Evolutionary conservation across 2,113 vertebrate species (phyloP), one percentile per base, ranked within the genome.

Genomic region (Neoarius graeffei): DNA sequence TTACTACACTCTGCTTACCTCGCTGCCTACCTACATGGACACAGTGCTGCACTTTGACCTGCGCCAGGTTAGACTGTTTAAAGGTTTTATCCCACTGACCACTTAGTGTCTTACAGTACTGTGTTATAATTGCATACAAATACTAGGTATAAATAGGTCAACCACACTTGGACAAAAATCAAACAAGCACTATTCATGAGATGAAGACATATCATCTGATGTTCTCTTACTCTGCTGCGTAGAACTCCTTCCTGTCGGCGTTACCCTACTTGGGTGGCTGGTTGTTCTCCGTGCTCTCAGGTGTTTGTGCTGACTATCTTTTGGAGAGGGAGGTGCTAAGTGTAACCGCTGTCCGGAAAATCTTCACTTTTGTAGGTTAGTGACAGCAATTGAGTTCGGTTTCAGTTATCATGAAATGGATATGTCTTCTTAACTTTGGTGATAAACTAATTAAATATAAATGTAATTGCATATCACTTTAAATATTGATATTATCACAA

Each of bases 21-120:
- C 95, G 5, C 94, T 95, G 15, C 96, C 97, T 17, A 96, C 91
- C 0, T 97, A 97, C 92, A 95, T 97, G 96, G 90, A 93, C 84
- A 92, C 91, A 0, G 85, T 94, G 73, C 93, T 97, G 89, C 95
- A 94, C 86, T 96, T 97, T 52, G 91, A 95, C 89, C 90, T 97
- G 81, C 90, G 91, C 87, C 94, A 96, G 91, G 96, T 95, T 56
- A 90, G 91, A 69, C 1, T 25, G n/a, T 8, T 35, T 60, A 60
- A 42, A 42, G 9, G 2, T 19, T 80, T 57, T 30, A 30, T 6
- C 30, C 6, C 30, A 87, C 56, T 6, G 35, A n/a, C 10, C 2
- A 10, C 42, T 42, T 20, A 25, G 35, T 56, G 15, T 71, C 17
- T 79, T 48, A 7, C 13, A 59, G 54, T 54, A 30, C 14, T 59